phyloP scores from a whole-genome alignment of 2,797 vertebrate species.

The Hypotaenidia philippensis region DNA sequence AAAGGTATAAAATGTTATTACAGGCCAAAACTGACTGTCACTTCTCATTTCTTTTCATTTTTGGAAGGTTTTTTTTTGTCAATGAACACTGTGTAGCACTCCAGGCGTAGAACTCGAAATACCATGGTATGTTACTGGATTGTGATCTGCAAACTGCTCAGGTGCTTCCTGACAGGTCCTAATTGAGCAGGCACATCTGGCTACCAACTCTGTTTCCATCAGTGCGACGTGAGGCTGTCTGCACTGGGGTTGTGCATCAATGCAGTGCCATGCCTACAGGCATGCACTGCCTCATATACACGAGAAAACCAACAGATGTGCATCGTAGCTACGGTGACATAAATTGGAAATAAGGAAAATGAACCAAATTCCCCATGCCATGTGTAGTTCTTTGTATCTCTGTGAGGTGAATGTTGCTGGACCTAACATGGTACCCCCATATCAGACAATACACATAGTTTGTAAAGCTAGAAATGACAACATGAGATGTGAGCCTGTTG shows the following conservation, averaged over 20 bases:
- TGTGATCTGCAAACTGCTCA: not conserved
- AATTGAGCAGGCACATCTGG: not conserved
- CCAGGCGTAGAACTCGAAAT: not conserved
- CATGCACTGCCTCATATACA: not conserved
- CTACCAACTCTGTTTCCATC: not conserved
- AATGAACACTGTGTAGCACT: not conserved
- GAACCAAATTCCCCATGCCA: not conserved
- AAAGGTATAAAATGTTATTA: not conserved
- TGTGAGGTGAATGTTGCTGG: not conserved
- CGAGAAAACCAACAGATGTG: not conserved
- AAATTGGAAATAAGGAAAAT: not conserved
- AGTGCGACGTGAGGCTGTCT: not conserved
- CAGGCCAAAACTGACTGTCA: not conserved
- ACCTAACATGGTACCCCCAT: not conserved
- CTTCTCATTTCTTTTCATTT: not conserved
- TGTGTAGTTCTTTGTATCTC: not conserved
- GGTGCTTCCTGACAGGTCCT: not conserved
- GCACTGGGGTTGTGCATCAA: not conserved
- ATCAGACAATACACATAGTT: not conserved
- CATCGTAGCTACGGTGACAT: not conserved
- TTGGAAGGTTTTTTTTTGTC: not conserved
- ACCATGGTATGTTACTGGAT: not conserved
- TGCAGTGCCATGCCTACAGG: not conserved
- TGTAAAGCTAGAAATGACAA: not conserved
- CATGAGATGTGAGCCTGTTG: not conserved